Evolutionary conservation across 2,888 invertebrate genomes (phyloP).

Genomic region (Cactoblastis cactorum): DNA sequence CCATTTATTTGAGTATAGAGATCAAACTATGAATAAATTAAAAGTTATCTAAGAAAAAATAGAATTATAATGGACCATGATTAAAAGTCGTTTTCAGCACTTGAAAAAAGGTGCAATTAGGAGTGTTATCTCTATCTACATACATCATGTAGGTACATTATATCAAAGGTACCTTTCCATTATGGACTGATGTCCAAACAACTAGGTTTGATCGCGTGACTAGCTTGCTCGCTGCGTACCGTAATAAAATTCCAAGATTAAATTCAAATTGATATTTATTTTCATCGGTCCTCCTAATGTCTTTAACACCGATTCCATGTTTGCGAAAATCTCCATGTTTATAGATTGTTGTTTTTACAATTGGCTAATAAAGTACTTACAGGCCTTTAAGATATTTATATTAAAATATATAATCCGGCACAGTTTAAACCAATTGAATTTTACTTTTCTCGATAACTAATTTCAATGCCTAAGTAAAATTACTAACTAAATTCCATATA

Average conservation of each 20-base stretch:
- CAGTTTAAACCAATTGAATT: no score
- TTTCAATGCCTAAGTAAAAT: no score
- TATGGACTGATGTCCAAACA: constrained; percentile 26
- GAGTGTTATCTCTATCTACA: constrained; percentile 21
- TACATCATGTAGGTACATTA: no score
- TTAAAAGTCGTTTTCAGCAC: neutral
- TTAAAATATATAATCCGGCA: no score
- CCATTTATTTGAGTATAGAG: no score
- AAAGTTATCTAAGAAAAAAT: neutral
- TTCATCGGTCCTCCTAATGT: constrained; percentile 11
- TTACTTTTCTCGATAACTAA: no score
- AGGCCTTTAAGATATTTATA: no score
- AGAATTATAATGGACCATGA: neutral
- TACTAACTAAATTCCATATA: no score
- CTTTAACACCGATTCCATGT: neutral
- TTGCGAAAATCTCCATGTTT: constrained; percentile 7
- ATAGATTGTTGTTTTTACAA: no score
- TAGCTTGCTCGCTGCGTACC: constrained; percentile 18
- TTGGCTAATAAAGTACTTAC: no score
- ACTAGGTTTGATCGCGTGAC: constrained; percentile 25
- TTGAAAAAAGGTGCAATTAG: constrained; percentile 11
- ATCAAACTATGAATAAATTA: no score
- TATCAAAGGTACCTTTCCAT: constrained; percentile 22
- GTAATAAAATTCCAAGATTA: constrained; percentile 22
- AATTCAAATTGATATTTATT: constrained; percentile 26